Evolutionary conservation across 2,113 vertebrate species (phyloP).

Genomic region (Sander lucioperca): DNA sequence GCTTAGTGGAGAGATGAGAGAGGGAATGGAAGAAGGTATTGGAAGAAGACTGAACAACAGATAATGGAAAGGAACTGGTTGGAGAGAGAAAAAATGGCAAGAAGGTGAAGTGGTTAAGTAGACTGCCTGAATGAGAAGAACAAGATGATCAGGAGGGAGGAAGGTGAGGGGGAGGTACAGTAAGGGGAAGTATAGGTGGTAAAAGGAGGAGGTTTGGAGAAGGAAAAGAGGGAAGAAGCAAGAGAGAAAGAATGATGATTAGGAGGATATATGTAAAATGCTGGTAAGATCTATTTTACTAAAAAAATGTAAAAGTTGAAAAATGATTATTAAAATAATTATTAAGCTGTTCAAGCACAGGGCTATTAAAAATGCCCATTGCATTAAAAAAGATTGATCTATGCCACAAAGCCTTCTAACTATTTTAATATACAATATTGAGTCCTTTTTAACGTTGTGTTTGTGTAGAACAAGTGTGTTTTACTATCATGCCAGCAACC

Average conservation of each 20-base stretch:
- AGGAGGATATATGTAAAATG: background rate
- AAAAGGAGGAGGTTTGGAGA: conserved; percentile 9
- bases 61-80: background rate
- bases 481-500: background rate
- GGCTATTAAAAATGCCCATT: background rate
- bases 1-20: background rate
- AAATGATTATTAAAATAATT: background rate
- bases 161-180: background rate
- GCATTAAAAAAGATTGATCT: background rate
- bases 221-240: background rate
- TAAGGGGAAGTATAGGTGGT: too few species aligned
- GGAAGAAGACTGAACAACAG: background rate
- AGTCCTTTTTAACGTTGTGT: background rate
- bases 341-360: background rate
- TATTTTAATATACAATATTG: background rate
- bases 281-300: background rate
- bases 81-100: background rate
- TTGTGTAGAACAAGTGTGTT: background rate
- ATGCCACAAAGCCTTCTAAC: background rate
- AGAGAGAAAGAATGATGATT: background rate
- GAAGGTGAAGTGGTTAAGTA: background rate
- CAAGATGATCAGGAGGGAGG: background rate
- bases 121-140: background rate
- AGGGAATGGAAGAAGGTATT: background rate
- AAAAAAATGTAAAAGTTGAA: background rate